Base-by-base conservation (phyloP, 2,888 invertebrate genomes). In the Peribatodes rhomboidaria region DNA sequence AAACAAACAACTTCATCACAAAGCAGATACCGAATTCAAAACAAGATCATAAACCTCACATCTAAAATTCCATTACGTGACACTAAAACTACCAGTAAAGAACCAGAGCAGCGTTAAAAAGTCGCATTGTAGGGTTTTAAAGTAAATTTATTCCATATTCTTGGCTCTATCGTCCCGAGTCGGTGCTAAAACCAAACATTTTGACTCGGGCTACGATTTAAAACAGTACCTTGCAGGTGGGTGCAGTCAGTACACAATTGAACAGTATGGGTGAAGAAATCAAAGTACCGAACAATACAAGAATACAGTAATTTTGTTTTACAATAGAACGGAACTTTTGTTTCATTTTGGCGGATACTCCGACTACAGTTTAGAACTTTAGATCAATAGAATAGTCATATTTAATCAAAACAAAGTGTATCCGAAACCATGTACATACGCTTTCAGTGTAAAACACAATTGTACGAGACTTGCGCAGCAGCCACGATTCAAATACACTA, bases 91-190 rank as follows among this genome's bases (percentile, higher is more conserved):
- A 73, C 67, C 68, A 69, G 67, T 68, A 74, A 65, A 69, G 66
- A 65, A 70, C 65, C 67, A 67, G 62, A 61, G 58, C 60, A 63
- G 60, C 65, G 64, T 67, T 74, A 65, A 71, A 71, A 70, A 68
- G 69, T 72, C 61, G 61, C 67, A 64, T 61, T 73, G 74, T 76
- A 74, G 70, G 77, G 61, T 69, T 77, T 72, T 69, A 75, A 78
- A 79, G 78, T 80, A 79, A 82, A 82, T 79, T 77, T 72, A 76
- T 76, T 76, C 74, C 72, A 71, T 72, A 76, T 73, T 73, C 71
- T 70, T 59, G 62, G 67, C 68, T 64, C 60, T 73, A 56, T 65
- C 59, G 73, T 71, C 73, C 71, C 73, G 68, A 63, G 71, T 67
- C 64, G 71, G 67, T 67, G 68, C 69, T 72, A 74, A 77, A 79